Base-by-base conservation (phyloP, 2,888 invertebrate species). In the Exocentrus adspersus region DNA sequence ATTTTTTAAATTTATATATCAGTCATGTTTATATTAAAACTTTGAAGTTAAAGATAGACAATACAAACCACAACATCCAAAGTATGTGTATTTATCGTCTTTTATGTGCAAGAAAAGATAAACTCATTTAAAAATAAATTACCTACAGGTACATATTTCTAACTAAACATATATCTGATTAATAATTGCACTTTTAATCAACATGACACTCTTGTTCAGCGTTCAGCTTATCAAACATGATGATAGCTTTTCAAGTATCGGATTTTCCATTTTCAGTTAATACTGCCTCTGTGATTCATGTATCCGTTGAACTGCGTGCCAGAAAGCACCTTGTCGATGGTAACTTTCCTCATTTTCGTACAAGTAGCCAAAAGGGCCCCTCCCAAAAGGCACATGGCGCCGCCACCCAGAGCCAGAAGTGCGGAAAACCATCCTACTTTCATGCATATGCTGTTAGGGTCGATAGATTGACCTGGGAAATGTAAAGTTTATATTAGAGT, bases 361-460 rank as follows among this genome's bases (percentile, higher is more conserved):
- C 93, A 94, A 62, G 93, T 90, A 0, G 91, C 89, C 70, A 93
- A 84, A 19, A 94, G 85, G 0, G 91, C 89, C 6, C 90, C 91
- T 0, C 89, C 86, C 62, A 94, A 83, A 50, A 92, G 86, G 43
- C 92, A 91, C 65, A 93, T 84, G 12, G 80, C 79, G 5, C 81
- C 82, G 43, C 81, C 82, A 4, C 85, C 84, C 16, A 86, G 77
- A 1, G 85, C 86, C 30, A 86, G 73, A 32, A 86, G 75, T 0
- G 86, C 85, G 16, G 86, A 85, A 70, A 86, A 85, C 78, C 85
- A 84, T 12, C 86, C 86, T n/a, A 85, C 84, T 70, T 81, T 83
- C 67, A 83, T 72, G 61, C 83, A 83, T 1, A 83, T 78, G 60
- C 72, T 81, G 63, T 79, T 80, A 16, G 82, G 75, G 68, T 81